These are phyloP conservation scores for Chlamydotis undulata DNA, from an alignment of 2,113 vertebrate species.

Conservation along the genomic window DNA sequence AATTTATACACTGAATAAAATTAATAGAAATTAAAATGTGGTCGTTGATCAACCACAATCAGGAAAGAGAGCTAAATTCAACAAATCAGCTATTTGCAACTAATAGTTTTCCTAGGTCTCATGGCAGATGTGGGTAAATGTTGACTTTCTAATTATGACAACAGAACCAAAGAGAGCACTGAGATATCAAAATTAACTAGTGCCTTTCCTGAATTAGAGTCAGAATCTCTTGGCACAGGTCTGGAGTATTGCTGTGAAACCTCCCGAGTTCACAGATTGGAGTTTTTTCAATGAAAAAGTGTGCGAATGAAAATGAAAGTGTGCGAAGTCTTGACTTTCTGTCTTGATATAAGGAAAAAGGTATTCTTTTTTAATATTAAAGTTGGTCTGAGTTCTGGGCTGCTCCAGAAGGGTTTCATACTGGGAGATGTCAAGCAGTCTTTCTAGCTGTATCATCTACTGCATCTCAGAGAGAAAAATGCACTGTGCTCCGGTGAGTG, in stretches of 20 bases:
- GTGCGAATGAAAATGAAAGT: neutral
- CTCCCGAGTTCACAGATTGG: rapidly evolving
- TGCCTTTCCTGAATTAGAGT: slow-evolving; percentile 41
- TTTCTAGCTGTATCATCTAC: neutral
- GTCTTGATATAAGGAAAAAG: neutral
- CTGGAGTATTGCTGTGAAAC: neutral
- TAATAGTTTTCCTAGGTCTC: slow-evolving; percentile 63
- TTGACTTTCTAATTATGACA: slow-evolving; percentile 67
- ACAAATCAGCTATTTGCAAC: slow-evolving; percentile 61
- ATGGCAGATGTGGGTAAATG: slow-evolving; percentile 62
- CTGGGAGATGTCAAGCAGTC: neutral
- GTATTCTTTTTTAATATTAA: neutral
- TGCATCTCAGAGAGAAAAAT: neutral
- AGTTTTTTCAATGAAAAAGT: neutral
- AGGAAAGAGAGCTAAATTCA: slow-evolving; percentile 52
- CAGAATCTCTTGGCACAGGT: neutral
- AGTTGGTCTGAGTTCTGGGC: neutral
- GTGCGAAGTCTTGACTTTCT: neutral
- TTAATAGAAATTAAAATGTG: slow-evolving; percentile 55
- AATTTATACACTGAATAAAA: slow-evolving; percentile 30
- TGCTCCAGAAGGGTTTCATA: neutral
- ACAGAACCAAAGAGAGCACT: slow-evolving; percentile 15
- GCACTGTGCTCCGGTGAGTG: neutral
- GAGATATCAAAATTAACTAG: slow-evolving; percentile 54
- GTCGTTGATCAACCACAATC: slow-evolving; percentile 33